phyloP scores from a whole-genome alignment of 92 coral and sea anemone genomes.

The Siderastrea siderea region DNA sequence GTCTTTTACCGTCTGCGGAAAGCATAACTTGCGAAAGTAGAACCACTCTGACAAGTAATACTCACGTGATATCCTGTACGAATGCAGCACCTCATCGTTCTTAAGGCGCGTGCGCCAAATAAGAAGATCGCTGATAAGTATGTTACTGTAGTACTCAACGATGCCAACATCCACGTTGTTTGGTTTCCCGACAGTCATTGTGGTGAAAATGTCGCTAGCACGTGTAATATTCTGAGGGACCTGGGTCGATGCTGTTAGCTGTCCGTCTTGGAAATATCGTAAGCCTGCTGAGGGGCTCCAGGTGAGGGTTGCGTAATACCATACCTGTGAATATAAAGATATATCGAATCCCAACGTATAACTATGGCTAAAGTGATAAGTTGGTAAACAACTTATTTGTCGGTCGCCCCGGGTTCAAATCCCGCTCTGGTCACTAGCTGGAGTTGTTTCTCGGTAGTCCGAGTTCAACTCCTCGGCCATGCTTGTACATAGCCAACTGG shows the following conservation, averaged over 20 bases:
- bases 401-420: neutral
- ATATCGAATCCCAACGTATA: neutral
- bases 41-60: neutral
- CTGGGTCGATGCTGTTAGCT: slow-evolving; percentile 47
- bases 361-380: no score
- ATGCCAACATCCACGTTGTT: slow-evolving; percentile 77
- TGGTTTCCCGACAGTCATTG: slow-evolving; percentile 80
- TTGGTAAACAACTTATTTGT: no score
- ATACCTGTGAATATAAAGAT: slow-evolving; percentile 40
- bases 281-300: slow-evolving; percentile 78
- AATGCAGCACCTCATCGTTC: slow-evolving; percentile 77
- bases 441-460: no score
- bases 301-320: slow-evolving; percentile 83
- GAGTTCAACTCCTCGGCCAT: no score
- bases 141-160: slow-evolving; percentile 79
- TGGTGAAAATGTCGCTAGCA: slow-evolving; percentile 76
- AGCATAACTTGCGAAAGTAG: no score
- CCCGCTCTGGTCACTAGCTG: no score
- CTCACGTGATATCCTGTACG: slow-evolving; percentile 85
- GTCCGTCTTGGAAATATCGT: slow-evolving; percentile 84
- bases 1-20: no score
- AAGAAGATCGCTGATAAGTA: slow-evolving; percentile 80
- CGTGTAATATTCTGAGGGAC: slow-evolving; percentile 59
- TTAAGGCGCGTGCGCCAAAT: slow-evolving; percentile 80
- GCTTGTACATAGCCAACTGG: no score